Percentiles rank a stretch among this genome's conserved stretches.
Evolutionary conservation across 2,113 vertebrate species (phyloP).

Genomic region (Dolichallabes microphthalmus): DNA sequence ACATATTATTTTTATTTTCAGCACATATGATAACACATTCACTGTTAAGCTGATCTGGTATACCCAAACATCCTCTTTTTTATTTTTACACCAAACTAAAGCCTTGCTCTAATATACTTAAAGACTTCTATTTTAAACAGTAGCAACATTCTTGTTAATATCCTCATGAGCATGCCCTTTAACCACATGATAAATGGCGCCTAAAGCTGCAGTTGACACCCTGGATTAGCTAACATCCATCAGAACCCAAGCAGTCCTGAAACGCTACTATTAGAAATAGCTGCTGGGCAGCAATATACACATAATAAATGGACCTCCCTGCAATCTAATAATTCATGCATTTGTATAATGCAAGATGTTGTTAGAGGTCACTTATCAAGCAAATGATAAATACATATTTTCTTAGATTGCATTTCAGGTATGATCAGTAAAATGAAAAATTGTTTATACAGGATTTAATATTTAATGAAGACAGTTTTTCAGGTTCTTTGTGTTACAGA

Average conservation of each 20-base stretch:
- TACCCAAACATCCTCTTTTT: neutral
- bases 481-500: neutral
- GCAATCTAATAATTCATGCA: slow-evolving; percentile 57
- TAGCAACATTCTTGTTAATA: slow-evolving; percentile 52
- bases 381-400: slow-evolving; percentile 25
- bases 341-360: slow-evolving; percentile 51
- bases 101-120: slow-evolving; percentile 53
- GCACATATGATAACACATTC: slow-evolving; percentile 5
- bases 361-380: slow-evolving; percentile 38
- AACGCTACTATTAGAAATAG: slow-evolving; percentile 55
- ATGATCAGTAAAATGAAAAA: slow-evolving; percentile 10
- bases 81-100: slow-evolving; percentile 47
- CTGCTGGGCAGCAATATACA: slow-evolving; percentile 55
- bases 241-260: slow-evolving; percentile 52
- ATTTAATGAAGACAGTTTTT: slow-evolving; percentile 18
- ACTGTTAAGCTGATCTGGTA: slow-evolving; percentile 21
- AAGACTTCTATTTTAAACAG: slow-evolving; percentile 48
- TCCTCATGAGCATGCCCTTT: slow-evolving; percentile 54
- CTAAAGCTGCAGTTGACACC: slow-evolving; percentile 52
- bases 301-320: slow-evolving; percentile 58
- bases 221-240: slow-evolving; percentile 61
- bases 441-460: slow-evolving; percentile 1
- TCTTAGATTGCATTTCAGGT: neutral
- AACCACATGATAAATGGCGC: slow-evolving; percentile 60
- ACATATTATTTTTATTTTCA: neutral